A percentile compares a stretch with the other conserved stretches of the same genome.
phyloP scores from a whole-genome alignment of 1,140 invertebrate genomes.

The Drosophila willistoni region DNA sequence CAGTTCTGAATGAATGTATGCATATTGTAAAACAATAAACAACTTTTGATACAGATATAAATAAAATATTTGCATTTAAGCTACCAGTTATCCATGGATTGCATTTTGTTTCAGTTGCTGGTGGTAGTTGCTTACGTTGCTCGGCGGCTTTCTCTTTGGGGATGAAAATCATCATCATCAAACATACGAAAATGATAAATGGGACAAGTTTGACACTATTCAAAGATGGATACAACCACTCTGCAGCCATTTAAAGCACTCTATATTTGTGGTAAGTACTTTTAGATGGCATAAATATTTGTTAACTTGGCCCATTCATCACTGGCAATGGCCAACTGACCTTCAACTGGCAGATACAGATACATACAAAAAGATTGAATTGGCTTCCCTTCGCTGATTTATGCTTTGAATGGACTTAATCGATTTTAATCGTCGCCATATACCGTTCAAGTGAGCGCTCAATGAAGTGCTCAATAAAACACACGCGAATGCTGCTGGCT shows the following conservation, averaged over 20 bases:
- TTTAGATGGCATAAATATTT: slow-evolving; percentile 30
- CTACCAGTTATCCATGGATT: slow-evolving; percentile 24
- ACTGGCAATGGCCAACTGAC: slow-evolving; percentile 35
- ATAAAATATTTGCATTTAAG: slow-evolving; percentile 68
- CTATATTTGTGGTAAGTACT: slow-evolving; percentile 16
- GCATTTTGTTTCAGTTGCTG: slow-evolving; percentile 32
- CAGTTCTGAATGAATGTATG: slow-evolving; percentile 27
- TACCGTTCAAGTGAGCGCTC: slow-evolving; percentile 53
- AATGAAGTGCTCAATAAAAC: slow-evolving; percentile 76
- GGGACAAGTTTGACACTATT: slow-evolving; percentile 24
- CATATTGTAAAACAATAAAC: slow-evolving; percentile 63
- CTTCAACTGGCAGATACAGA: slow-evolving; percentile 31
- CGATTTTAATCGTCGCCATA: slow-evolving; percentile 75
- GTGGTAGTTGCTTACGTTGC: slow-evolving; percentile 41
- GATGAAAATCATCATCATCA: slow-evolving; percentile 32
- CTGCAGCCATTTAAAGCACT: slow-evolving; percentile 28
- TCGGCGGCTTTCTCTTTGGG: slow-evolving; percentile 27
- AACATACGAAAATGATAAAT: slow-evolving; percentile 59
- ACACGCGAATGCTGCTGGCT: slow-evolving; percentile 51
- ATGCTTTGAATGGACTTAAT: slow-evolving; percentile 70
- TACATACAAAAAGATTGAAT: slow-evolving; percentile 22
- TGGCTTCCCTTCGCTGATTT: slow-evolving; percentile 55
- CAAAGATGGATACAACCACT: slow-evolving; percentile 29
- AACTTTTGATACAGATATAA: slow-evolving; percentile 52
- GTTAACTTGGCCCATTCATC: slow-evolving; percentile 33